These are phyloP conservation scores for Notamacropus eugenii DNA, from an alignment of 2,797 vertebrate species.

Conservation along the genomic window DNA sequence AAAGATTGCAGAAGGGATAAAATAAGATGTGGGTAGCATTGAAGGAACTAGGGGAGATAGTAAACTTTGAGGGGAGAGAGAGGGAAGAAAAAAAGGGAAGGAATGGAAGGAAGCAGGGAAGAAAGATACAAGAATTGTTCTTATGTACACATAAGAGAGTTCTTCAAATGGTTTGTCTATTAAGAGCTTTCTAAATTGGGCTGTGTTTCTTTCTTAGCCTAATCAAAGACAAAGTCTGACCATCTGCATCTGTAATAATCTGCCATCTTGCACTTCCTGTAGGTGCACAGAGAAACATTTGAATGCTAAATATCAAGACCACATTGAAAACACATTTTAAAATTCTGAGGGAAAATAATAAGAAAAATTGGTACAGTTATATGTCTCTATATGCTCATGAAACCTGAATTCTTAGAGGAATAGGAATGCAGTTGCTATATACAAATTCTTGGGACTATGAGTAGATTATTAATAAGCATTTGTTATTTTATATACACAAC, in stretches of 20 bases:
- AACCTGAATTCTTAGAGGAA: neutral
- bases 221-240: conserved; percentile 21
- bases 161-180: fast-evolving
- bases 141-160: neutral
- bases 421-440: neutral
- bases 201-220: conserved; percentile 21
- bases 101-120: neutral
- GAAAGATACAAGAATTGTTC: too few species aligned
- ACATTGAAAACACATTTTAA: neutral
- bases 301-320: neutral
- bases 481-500: neutral
- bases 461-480: neutral
- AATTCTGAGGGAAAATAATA: neutral
- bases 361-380: neutral
- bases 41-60: conserved; percentile 20
- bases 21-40: conserved; percentile 34
- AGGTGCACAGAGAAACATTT: conserved; percentile 14
- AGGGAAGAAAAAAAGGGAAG: neutral
- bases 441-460: neutral
- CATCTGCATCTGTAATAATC: neutral
- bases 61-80: neutral
- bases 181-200: neutral
- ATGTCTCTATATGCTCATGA: neutral
- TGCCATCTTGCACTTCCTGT: conserved; percentile 21
- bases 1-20: neutral